These are phyloP conservation scores for Calephelis nemesis DNA, from an alignment of 1,140 invertebrate genomes.

Conservation along the genomic window DNA sequence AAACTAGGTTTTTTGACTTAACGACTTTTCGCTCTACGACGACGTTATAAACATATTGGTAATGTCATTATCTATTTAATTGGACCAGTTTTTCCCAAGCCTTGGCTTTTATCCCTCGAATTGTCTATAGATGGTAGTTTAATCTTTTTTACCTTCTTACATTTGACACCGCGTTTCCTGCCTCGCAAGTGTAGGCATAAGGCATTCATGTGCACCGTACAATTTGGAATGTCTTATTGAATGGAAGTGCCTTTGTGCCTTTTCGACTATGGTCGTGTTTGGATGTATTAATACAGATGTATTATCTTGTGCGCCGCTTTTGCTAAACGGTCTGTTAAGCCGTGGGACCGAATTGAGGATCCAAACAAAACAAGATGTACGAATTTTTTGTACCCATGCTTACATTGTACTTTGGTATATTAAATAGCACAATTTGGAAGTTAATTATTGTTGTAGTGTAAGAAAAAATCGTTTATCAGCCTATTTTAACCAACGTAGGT, in stretches of 20 bases:
- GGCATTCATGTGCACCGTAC: constrained; percentile 52
- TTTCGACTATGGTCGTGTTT: constrained; percentile 65
- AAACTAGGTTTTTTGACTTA: no score
- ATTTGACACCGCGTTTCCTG: constrained; percentile 74
- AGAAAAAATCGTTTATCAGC: not conserved
- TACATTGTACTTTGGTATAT: not conserved
- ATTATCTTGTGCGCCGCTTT: constrained; percentile 55
- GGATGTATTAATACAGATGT: constrained; percentile 65
- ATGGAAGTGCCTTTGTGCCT: constrained; percentile 71
- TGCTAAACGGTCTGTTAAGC: constrained; percentile 45
- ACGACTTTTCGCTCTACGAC: no score
- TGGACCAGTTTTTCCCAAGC: constrained; percentile 49
- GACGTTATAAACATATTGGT: not conserved
- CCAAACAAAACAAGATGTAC: constrained; percentile 32
- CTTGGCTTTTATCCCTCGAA: constrained; percentile 47
- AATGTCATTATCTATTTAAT: constrained; percentile 41
- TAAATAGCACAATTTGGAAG: not conserved
- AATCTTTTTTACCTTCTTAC: constrained; percentile 55
- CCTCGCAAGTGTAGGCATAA: constrained; percentile 61
- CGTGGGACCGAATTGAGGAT: constrained; percentile 49
- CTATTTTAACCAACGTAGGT: not conserved
- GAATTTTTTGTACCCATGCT: constrained; percentile 25
- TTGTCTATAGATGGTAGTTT: constrained; percentile 62
- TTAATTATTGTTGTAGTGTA: not conserved
- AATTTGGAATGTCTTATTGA: constrained; percentile 57